These are phyloP conservation scores for Aleadryas rufinucha DNA, from an alignment of 2,113 vertebrate genomes.

Conservation along the genomic window DNA sequence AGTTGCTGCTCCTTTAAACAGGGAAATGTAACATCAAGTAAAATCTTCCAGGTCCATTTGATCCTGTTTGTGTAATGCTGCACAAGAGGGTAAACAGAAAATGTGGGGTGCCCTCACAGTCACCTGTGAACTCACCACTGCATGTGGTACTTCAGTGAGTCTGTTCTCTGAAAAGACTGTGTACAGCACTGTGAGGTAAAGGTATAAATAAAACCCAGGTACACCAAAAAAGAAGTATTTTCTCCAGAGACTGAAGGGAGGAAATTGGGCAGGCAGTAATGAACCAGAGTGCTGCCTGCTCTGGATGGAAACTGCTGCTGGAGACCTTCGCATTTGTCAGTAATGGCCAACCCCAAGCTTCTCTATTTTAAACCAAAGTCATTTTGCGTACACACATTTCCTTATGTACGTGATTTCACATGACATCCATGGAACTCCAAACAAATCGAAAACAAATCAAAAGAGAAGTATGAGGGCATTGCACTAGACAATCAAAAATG, in stretches of 20 bases:
- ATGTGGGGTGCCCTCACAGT: accelerated
- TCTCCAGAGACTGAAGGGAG: not conserved
- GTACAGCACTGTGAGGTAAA: not conserved
- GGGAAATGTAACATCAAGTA: not conserved
- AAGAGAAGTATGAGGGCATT: not conserved
- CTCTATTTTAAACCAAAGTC: not conserved
- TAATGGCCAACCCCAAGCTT: not conserved
- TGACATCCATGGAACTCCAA: not conserved
- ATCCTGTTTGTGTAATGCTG: not conserved
- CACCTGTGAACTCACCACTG: not conserved
- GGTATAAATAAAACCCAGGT: not conserved
- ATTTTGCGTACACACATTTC: not conserved
- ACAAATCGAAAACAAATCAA: not conserved
- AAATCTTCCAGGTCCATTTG: not conserved
- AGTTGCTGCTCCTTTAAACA: not conserved
- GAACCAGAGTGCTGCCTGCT: not conserved
- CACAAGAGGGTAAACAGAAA: not conserved
- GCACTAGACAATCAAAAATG: not conserved
- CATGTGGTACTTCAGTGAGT: accelerated
- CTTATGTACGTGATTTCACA: not conserved
- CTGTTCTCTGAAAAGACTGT: not conserved
- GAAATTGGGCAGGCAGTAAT: not conserved
- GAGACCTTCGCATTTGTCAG: not conserved
- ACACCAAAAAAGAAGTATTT: not conserved
- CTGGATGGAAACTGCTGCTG: not conserved